These are phyloP conservation scores for Callipepla californica DNA, from an alignment of 2,113 vertebrate species.

Conservation along the genomic window DNA sequence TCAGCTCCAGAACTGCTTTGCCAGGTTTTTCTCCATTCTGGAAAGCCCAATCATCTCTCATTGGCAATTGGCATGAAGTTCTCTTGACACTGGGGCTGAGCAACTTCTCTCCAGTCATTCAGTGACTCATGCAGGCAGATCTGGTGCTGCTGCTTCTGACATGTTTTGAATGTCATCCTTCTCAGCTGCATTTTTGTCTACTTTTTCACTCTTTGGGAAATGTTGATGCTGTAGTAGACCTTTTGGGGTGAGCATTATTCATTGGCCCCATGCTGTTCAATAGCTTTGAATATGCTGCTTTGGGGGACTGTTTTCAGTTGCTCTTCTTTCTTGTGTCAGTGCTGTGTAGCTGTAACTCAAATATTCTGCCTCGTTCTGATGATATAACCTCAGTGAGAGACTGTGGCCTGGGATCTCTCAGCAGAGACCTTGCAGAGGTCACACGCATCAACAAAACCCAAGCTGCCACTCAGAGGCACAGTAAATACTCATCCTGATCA, in stretches of 20 bases:
- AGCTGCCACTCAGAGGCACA: background rate
- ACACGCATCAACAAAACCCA: background rate
- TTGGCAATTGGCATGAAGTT: background rate
- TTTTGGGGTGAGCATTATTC: background rate
- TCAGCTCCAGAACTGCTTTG: background rate
- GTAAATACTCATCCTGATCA: background rate
- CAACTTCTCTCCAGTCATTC: background rate
- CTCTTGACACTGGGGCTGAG: background rate
- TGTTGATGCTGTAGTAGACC: background rate
- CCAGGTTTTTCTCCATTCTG: background rate
- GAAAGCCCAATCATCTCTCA: background rate
- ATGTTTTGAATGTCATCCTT: background rate
- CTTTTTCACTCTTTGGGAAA: background rate
- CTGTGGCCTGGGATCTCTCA: background rate
- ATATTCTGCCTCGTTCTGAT: accelerated
- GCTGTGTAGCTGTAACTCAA: background rate
- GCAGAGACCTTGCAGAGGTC: background rate
- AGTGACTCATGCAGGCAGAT: background rate
- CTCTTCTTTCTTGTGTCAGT: background rate
- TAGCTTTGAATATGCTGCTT: background rate
- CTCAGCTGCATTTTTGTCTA: background rate
- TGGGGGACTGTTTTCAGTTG: background rate
- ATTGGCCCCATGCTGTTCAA: background rate
- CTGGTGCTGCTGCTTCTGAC: background rate
- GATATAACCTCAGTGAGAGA: background rate